Conservation (phyloP, 1,140 invertebrate genomes). For the Pectinophora gossypiella region DNA sequence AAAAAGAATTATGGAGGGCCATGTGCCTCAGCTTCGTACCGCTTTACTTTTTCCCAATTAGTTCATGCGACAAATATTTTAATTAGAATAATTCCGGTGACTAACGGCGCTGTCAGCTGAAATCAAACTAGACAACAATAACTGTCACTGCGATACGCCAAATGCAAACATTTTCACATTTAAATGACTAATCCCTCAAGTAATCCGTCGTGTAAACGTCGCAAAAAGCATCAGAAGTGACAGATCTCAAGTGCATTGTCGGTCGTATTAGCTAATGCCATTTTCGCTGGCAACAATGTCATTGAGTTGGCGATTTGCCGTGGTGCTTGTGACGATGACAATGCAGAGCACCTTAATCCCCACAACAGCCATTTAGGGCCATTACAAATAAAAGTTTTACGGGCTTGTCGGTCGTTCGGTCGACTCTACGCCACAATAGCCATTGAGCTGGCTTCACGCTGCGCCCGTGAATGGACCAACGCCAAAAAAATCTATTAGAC, state of each 20-base stretch:
- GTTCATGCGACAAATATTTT: slow-evolving; percentile 64
- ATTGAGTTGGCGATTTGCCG: slow-evolving; percentile 33
- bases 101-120: neutral
- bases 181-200: slow-evolving; percentile 28
- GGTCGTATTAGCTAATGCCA: slow-evolving; percentile 34
- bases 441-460: slow-evolving; percentile 66
- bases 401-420: slow-evolving; percentile 28
- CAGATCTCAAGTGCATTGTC: slow-evolving; percentile 56
- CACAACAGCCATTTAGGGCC: slow-evolving; percentile 68
- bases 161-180: neutral
- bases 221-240: slow-evolving; percentile 55
- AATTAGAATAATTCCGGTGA: slow-evolving; percentile 44
- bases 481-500: slow-evolving; percentile 72
- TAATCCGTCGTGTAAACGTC: slow-evolving; percentile 44
- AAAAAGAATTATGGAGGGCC: slow-evolving; percentile 68
- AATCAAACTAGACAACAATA: neutral
- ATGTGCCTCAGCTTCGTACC: slow-evolving; percentile 35
- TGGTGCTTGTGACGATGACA: slow-evolving; percentile 51
- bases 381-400: slow-evolving; percentile 72
- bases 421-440: slow-evolving; percentile 58
- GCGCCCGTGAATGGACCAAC: slow-evolving; percentile 62
- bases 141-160: neutral
- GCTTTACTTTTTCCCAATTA: slow-evolving; percentile 50
- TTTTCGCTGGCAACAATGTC: slow-evolving; percentile 13
- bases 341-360: slow-evolving; percentile 65